Evolutionary conservation across 2,888 invertebrate species (phyloP).

Genomic region (Plutella xylostella): DNA sequence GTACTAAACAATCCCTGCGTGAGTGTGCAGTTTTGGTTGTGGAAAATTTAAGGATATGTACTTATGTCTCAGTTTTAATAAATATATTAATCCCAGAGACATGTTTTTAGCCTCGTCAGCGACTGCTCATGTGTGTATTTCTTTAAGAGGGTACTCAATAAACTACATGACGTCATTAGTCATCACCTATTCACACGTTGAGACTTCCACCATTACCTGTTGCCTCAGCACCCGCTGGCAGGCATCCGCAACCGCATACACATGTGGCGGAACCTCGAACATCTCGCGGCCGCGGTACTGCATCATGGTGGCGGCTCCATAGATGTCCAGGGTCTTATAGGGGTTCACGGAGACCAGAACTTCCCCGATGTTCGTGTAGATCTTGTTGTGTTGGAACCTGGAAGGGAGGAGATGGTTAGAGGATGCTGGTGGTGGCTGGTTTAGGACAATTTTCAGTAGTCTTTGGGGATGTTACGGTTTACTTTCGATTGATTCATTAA

Average conservation of each 20-base stretch:
- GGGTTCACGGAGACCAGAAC: constrained; percentile 98
- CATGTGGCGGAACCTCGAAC: constrained; percentile 96
- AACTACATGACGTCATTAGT: not conserved
- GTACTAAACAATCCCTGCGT: no score
- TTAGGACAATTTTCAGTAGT: no score
- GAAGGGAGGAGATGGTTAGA: not conserved
- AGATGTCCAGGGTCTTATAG: constrained; percentile 92
- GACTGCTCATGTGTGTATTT: no score
- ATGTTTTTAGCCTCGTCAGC: no score
- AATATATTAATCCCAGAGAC: no score
- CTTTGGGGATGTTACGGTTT: no score
- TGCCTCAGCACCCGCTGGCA: constrained; percentile 95
- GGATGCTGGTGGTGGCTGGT: no score
- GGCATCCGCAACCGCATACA: constrained; percentile 97
- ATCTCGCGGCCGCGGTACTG: constrained; percentile 93
- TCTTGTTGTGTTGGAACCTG: constrained; percentile 90
- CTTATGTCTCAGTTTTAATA: no score
- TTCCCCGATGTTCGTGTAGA: constrained; percentile 99
- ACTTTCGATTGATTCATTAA: no score
- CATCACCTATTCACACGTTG: not conserved
- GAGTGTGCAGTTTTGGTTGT: no score
- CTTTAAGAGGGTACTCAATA: no score
- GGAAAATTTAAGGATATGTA: no score
- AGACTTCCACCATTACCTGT: constrained; percentile 56
- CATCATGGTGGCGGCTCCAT: constrained; percentile 86